Conservation (phyloP, 2,888 invertebrate species). For the Rotaria socialis region DNA sequence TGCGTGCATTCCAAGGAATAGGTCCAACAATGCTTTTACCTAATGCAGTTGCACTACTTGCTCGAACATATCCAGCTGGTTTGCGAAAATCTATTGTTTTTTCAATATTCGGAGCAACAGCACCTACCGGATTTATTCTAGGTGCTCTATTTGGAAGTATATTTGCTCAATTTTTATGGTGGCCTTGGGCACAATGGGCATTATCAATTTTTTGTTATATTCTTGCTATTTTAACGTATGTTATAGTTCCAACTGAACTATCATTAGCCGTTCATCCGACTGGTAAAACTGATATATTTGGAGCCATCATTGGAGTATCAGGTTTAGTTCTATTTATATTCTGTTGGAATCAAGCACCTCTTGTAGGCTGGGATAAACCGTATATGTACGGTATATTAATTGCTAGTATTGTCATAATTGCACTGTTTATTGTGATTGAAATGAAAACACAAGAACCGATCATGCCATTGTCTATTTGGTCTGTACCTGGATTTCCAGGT, state of each 20-base stretch:
- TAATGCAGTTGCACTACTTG: background rate
- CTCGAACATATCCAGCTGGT: conserved; percentile 16
- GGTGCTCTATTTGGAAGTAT: background rate
- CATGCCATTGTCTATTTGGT: background rate
- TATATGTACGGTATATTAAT: background rate
- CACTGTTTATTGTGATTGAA: background rate
- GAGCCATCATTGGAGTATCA: background rate
- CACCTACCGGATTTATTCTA: background rate
- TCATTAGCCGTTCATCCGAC: background rate
- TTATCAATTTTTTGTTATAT: background rate
- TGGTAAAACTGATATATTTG: conserved; percentile 1
- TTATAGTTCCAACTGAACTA: background rate
- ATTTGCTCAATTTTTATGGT: conserved; percentile 6
- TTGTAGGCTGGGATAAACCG: conserved; percentile 7
- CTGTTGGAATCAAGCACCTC: conserved; percentile 13
- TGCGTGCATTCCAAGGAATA: conserved; percentile 18
- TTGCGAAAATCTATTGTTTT: background rate
- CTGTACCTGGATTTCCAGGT: background rate
- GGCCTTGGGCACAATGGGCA: conserved; percentile 7
- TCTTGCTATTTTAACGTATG: background rate
- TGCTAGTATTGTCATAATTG: background rate
- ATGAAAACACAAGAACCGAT: background rate
- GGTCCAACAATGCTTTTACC: background rate
- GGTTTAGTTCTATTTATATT: background rate
- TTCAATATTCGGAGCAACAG: background rate